These are phyloP conservation scores for Remorina albescens DNA, from an alignment of 2,797 vertebrate genomes.

Conservation along the genomic window DNA sequence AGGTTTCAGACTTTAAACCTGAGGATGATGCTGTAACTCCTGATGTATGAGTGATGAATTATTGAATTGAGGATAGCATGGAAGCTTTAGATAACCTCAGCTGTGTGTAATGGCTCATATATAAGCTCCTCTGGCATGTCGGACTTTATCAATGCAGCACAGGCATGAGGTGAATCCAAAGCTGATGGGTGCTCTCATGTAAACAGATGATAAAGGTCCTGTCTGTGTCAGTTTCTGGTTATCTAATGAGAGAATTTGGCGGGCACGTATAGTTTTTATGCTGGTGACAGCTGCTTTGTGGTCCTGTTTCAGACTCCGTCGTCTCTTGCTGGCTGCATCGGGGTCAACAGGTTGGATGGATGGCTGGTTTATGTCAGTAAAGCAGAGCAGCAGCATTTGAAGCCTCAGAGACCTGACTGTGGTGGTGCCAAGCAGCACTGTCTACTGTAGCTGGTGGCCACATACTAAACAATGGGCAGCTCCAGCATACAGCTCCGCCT, in stretches of 20 bases:
- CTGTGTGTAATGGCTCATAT: background rate
- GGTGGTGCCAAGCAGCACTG: conserved; percentile 71
- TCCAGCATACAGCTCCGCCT: conserved; percentile 62
- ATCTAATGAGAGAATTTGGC: background rate
- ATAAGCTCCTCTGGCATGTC: background rate
- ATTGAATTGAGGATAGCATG: background rate
- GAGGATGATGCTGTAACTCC: background rate
- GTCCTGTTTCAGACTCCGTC: background rate
- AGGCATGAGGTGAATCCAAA: background rate
- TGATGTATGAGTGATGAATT: background rate
- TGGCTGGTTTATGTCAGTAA: conserved; percentile 13
- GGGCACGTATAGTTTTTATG: background rate
- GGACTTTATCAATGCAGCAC: background rate
- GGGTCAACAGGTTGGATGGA: background rate
- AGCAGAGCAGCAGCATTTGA: conserved; percentile 6
- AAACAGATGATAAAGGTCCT: background rate
- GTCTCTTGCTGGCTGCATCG: background rate
- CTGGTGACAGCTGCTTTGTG: conserved; percentile 16
- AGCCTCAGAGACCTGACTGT: conserved; percentile 33
- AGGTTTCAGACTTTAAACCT: background rate
- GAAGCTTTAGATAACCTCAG: background rate
- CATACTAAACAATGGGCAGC: conserved; percentile 70
- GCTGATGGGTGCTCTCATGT: background rate
- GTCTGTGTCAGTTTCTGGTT: background rate
- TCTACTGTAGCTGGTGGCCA: conserved; percentile 66